Evolutionary conservation across 2,888 invertebrate genomes (phyloP), one percentile per base, ranked within the genome.

Genomic region (Adela reaumurella): DNA sequence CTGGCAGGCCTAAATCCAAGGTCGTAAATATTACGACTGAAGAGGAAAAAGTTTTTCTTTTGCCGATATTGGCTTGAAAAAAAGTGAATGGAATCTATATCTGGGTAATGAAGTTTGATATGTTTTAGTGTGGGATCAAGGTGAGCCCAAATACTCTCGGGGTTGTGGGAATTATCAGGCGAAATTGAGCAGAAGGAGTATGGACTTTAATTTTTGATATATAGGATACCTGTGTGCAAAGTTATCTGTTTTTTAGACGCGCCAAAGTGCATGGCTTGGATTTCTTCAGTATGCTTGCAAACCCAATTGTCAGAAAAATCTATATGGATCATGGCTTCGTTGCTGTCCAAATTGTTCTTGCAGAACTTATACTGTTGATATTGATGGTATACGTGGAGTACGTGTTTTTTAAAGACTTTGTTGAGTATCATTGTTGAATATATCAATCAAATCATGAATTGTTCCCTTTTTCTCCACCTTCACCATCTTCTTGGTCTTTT

Each of bases 141-240:
- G 19, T 55, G 55, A 4, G 53, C 54, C 56, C 56, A 56, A 24
- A 56, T 56, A 8, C 53, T 50, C 19, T 53, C 53, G 17, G 55
- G 54, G 28, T 48, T 17, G 29, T 53, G 53, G 17, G 11, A 17
- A 45, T 52, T 52, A 11, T 51, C 19, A 10, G 52, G 47, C 17
- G 53, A 54, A 29, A 55, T 50, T 8, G 55, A 50, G 43, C 52
- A 52, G 11, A 54, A 55, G 17, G 52, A 52, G 14, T 49, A 28
- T 43, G 44, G 35, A 29, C 44, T 48, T 20, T 53, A 46, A 41
- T 46, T 20, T 49, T 53, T 51, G 6, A 52, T 2, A 29, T 55
- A 55, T 4, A 54, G 8, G 24, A 55, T 52, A 28, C 52, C 52
- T 18, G 54, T 54, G 47, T 55, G 55, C 24, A 53, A 19, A 10